phyloP scores from a whole-genome alignment of 2,113 vertebrate genomes.

The Merops nubicus region DNA sequence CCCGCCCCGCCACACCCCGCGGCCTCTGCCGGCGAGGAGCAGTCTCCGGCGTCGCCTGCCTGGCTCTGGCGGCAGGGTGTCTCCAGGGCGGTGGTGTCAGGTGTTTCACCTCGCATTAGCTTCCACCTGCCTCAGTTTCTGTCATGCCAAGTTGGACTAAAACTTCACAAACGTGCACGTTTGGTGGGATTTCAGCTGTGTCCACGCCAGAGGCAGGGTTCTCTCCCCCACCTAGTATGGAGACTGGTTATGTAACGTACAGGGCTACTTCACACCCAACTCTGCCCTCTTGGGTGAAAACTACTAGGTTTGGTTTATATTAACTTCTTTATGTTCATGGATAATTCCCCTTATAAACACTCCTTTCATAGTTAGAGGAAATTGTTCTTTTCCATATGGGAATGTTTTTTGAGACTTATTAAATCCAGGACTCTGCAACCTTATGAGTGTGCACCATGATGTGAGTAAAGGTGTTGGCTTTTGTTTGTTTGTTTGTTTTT shows the following conservation, averaged over 20 bases:
- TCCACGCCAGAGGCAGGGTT: neutral
- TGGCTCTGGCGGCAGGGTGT: neutral
- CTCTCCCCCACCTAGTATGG: accelerated
- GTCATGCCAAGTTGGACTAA: neutral
- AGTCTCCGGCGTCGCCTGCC: neutral
- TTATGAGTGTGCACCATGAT: neutral
- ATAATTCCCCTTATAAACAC: neutral
- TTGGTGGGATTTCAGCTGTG: neutral
- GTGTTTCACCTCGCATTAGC: neutral
- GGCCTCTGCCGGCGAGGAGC: neutral
- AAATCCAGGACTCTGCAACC: neutral
- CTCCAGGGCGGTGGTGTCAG: neutral
- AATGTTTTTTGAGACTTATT: neutral
- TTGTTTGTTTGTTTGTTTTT: neutral
- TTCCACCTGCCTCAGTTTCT: neutral
- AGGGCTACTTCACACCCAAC: neutral
- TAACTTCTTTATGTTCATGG: neutral
- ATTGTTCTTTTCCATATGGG: neutral
- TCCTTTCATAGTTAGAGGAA: neutral
- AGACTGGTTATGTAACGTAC: neutral
- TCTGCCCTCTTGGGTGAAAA: neutral
- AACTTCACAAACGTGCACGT: neutral
- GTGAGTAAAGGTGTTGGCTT: neutral
- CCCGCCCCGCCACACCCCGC: neutral
- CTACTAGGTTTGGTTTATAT: neutral